A percentile compares a stretch with the other conserved stretches of the same genome.
phyloP scores from a whole-genome alignment of 2,113 vertebrate species.

The Caranx ignobilis region DNA sequence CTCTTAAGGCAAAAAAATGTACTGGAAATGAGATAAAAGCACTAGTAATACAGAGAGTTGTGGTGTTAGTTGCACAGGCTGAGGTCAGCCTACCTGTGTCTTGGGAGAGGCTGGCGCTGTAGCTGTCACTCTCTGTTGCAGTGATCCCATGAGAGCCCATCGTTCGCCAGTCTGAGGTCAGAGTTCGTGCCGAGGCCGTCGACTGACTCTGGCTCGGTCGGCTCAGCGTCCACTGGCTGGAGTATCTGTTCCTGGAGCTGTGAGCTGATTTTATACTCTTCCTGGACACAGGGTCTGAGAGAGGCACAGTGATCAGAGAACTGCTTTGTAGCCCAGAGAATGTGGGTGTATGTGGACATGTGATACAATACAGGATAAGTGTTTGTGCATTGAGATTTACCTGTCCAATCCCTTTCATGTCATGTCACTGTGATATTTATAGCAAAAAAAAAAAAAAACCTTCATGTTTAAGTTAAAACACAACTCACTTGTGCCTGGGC shows the following conservation, averaged over 20 bases:
- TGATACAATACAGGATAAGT: background rate
- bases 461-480: background rate
- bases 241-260: conserved; percentile 96
- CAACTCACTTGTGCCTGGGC: conserved; percentile 95
- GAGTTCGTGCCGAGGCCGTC: conserved; percentile 93
- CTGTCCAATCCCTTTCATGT: background rate
- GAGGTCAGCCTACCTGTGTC: conserved; percentile 88
- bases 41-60: background rate
- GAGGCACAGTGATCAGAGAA: conserved; percentile 36
- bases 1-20: background rate
- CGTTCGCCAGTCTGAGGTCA: conserved; percentile 97
- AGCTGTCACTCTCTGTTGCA: conserved; percentile 98
- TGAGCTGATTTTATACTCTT: conserved; percentile 97
- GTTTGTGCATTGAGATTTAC: background rate
- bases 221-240: conserved; percentile 98
- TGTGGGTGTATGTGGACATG: background rate
- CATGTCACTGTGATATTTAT: background rate
- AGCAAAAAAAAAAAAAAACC: conserved; percentile 10
- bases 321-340: background rate
- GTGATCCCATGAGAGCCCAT: conserved; percentile 98
- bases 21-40: background rate
- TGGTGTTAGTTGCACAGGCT: background rate
- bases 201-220: conserved; percentile 91
- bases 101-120: conserved; percentile 97
- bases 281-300: conserved; percentile 93